Evolutionary conservation across 2,113 vertebrate species (phyloP), one percentile per base, ranked within the genome.

Genomic region (Atrichornis clamosus): DNA sequence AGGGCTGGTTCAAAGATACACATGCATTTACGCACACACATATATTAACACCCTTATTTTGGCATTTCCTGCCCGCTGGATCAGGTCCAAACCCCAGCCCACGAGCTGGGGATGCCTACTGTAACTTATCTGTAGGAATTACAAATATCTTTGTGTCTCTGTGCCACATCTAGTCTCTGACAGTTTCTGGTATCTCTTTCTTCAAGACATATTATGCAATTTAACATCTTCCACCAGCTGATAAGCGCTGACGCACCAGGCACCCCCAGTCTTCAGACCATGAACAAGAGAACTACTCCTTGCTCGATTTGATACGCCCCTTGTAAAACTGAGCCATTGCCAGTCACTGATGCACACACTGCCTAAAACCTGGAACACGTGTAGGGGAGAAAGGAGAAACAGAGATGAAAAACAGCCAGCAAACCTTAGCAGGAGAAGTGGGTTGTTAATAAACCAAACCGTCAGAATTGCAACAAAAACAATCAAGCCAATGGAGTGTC

Each of bases 271-370:
- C 53, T 64, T 47, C 33, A 30, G 58, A 39, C 11, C 4, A 4
- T 23, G 33, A 69, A 73, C 10, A n/a, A 5, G 4, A 68, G 72
- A 62, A 13, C 39, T 62, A 65, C 19, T 44, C 49, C 42, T 74
- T 32, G 35, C 33, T 81, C 0, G 0, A 39, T 67, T 87, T n/a
- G 39, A 4, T 4, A 10, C 0, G 0, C 26, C 62, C 6, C 0
- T 6, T 1, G 4, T 75, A n/a, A 50, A 81, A 70, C 8, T 3
- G 17, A 63, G 30, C 56, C 70, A 21, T 13, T 4, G 2, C 55
- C 52, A 65, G 50, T 0, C 44, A 37, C 74, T 59, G 26, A 65
- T 62, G 60, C 9, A 68, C 41, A 35, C 1, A 0, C 75, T 42
- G 63, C 83, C 85, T 52, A 52, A 90, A 93, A 24, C 58, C 35